Evolutionary conservation across 2,888 invertebrate species (phyloP), one percentile per base, ranked within the genome.

Genomic region (Philonicus albiceps): DNA sequence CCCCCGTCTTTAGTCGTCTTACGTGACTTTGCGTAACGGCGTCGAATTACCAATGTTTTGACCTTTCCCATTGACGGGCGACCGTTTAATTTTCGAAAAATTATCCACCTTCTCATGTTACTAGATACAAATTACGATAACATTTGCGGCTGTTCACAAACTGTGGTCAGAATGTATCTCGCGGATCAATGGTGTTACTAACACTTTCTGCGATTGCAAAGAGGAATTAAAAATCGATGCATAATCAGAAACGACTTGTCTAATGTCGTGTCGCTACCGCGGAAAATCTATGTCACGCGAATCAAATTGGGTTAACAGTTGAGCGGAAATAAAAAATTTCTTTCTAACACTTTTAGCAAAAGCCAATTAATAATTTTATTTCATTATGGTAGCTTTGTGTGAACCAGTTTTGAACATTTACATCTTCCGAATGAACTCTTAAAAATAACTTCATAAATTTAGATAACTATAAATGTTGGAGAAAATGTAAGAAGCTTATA

Each of bases 21-120:
- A 40, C 34, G 27, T 76, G 76, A 76, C 76, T 76, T 76, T 76
- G 76, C 76, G 40, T 19, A 76, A 13, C 22, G 76, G 76, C 40
- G 43, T 76, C 2, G 40, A 76, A 76, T 76, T 76, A 40, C 76
- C 11, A 34, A 22, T 43, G 76, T 76, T 76, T 19, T 76, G 76
- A 76, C 76, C 76, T 40, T 76, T 76, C 34, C 40, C 40, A 76
- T 40, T 40, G 40, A 31, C 22, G 37, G 31, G 34, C 19, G 34
- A 76, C 37, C 76, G 76, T 76, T 37, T 22, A 76, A 76, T 40
- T 40, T 34, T 22, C 76, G 76, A 76, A 76, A 76, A 76, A 31
- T 76, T 76, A 76, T 76, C 76, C 76, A 76, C 34, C 34, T 22
- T 76, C 37, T 76, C 76, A 1, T 40, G 37, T 76, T 76, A 76